These are phyloP conservation scores for Epizoanthus ramosus DNA, from an alignment of 92 coral and sea anemone species.

Conservation along the genomic window DNA sequence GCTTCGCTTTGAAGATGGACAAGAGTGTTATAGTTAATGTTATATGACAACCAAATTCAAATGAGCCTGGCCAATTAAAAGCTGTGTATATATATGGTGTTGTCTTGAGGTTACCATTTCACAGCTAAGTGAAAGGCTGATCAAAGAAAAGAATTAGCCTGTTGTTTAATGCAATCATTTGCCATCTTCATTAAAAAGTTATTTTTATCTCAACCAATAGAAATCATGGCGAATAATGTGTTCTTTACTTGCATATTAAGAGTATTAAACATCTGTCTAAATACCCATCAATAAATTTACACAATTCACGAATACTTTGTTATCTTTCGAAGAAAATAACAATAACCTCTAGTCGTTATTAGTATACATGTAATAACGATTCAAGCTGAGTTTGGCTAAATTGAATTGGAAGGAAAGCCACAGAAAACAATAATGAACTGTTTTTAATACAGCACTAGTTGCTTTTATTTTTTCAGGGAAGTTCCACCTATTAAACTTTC, in stretches of 20 bases:
- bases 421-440: too few relatives aligned
- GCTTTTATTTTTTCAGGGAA: too few relatives aligned
- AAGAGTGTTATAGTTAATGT: not conserved
- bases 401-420: not conserved
- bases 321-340: not conserved
- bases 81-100: not conserved
- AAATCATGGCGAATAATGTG: not conserved
- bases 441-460: too few relatives aligned
- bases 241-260: not conserved
- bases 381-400: not conserved
- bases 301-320: not conserved
- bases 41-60: not conserved
- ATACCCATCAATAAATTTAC: not conserved
- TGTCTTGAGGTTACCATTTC: not conserved
- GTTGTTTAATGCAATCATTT: not conserved
- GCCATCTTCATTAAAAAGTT: not conserved
- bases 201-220: constrained; percentile 1
- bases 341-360: not conserved
- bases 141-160: not conserved
- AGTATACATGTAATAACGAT: not conserved
- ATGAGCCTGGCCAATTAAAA: not conserved
- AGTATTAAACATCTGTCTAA: not conserved
- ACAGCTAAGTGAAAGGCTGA: not conserved
- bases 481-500: too few relatives aligned
- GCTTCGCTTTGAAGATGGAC: too few relatives aligned